Evolutionary conservation across 2,888 invertebrate species (phyloP), one percentile per base, ranked within the genome.

Genomic region (Acleris laterana): DNA sequence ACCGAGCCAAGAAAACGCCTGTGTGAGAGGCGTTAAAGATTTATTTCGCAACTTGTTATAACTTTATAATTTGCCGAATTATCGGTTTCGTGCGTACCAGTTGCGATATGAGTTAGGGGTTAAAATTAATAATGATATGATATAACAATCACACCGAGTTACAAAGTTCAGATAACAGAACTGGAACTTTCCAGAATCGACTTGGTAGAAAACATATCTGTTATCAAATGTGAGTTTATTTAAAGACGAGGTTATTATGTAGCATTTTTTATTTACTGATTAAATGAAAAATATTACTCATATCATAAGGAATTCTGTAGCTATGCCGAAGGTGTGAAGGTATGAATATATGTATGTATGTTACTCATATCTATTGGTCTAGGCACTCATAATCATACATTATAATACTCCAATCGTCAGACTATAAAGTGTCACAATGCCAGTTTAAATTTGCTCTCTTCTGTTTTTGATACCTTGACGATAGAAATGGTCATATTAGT

Each of bases 41-140:
- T 90, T 91, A 91, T 91, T 88, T 84, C 77, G 73, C 74, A 89
- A 91, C 87, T 90, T 89, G 87, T 88, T 90, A 87, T 79, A 91
- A 91, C 89, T 91, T 90, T 82, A 87, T 88, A 87, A 89, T 90
- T 89, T 87, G 80, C 75, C 77, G 88, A 78, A 89, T 89, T 71
- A 70, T 70, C 69, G 69, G 63, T 59, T 48, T 60, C 32, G 66
- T 63, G 66, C 53, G 59, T 63, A 51, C 52, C 57, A 38, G 50
- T 19, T 20, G 52, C 38, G 52, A 63, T 61, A 57, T 57, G 44
- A 58, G 60, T 20, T 38, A 58, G 49, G 25, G 52, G 51, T 44
- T 46, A 50, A 51, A 61, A 66, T 62, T 56, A 66, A 66, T 66
- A 57, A 62, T 48, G 61, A 62, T 62, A 52, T 57, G 46, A 56